These are phyloP conservation scores for Crypturellus tataupa DNA, from an alignment of 2,797 vertebrate species.

Conservation along the genomic window DNA sequence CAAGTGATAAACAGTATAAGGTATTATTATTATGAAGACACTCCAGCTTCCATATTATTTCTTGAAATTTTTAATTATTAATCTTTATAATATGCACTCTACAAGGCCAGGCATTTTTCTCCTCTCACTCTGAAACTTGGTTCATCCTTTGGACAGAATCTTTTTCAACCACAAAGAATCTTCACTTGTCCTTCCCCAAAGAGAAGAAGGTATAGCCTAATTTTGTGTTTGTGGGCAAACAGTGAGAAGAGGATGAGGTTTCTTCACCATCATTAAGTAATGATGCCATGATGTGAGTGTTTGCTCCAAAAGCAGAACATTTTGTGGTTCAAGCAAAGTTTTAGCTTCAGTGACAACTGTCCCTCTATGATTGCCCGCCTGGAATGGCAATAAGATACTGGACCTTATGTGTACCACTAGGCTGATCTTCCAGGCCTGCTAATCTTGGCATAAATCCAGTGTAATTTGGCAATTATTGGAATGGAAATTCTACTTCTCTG, in stretches of 20 bases:
- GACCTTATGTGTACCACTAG: not conserved
- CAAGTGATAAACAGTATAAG: not conserved
- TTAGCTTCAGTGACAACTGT: not conserved
- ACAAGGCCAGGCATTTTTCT: not conserved
- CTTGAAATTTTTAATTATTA: not conserved
- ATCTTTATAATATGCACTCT: not conserved
- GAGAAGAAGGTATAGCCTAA: not conserved
- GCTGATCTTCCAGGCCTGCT: not conserved
- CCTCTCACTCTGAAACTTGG: not conserved
- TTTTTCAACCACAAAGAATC: not conserved
- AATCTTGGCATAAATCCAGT: not conserved
- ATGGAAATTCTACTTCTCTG: not conserved
- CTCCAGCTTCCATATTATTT: not conserved
- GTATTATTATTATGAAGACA: not conserved
- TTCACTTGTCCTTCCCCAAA: not conserved
- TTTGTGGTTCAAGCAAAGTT: not conserved
- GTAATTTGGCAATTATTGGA: not conserved
- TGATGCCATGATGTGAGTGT: not conserved
- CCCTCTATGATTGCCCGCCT: not conserved
- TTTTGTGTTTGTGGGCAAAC: not conserved
- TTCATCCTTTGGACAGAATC: not conserved
- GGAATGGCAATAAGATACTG: not conserved
- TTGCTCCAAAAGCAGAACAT: not conserved
- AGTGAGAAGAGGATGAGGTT: not conserved
- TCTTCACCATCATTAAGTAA: not conserved